These are phyloP conservation scores for Orchestes rusci DNA, from an alignment of 2,888 invertebrate genomes.

Conservation along the genomic window DNA sequence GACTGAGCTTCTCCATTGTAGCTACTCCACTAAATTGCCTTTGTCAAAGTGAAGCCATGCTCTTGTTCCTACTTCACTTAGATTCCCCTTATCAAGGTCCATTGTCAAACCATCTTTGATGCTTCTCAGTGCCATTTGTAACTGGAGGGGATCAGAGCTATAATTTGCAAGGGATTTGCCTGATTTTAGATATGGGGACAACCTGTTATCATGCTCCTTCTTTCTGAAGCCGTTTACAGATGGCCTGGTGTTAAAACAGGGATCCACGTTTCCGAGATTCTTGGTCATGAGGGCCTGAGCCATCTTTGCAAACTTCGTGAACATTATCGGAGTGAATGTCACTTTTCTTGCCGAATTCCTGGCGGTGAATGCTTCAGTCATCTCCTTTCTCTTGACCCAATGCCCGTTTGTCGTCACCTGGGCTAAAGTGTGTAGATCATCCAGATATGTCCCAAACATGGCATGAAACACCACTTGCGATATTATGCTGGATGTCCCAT, in stretches of 20 bases:
- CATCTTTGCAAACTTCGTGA: background rate
- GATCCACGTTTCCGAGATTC: slow-evolving; percentile 1
- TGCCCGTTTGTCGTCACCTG: background rate
- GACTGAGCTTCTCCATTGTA: too few relatives aligned
- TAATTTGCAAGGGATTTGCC: slow-evolving; percentile 1
- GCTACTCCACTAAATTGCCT: too few relatives aligned
- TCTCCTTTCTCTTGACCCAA: background rate
- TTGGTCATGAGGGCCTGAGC: background rate
- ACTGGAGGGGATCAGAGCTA: background rate
- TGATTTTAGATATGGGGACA: background rate
- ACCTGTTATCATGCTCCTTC: background rate
- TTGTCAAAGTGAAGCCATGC: too few relatives aligned
- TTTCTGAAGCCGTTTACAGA: background rate
- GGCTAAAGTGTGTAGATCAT: background rate
- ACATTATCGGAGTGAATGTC: background rate
- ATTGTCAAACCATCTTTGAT: background rate
- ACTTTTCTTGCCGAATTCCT: background rate
- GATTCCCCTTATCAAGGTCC: background rate
- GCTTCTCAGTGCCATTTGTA: background rate
- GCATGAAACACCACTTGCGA: background rate
- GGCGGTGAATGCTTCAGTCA: background rate
- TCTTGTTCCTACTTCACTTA: slow-evolving; percentile 2
- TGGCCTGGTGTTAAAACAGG: background rate
- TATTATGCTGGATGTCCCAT: background rate
- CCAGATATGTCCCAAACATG: background rate